A percentile compares a stretch with the other conserved stretches of the same genome.
These are phyloP conservation scores for Epinotia ramella DNA, from an alignment of 2,888 invertebrate species.

Conservation along the genomic window DNA sequence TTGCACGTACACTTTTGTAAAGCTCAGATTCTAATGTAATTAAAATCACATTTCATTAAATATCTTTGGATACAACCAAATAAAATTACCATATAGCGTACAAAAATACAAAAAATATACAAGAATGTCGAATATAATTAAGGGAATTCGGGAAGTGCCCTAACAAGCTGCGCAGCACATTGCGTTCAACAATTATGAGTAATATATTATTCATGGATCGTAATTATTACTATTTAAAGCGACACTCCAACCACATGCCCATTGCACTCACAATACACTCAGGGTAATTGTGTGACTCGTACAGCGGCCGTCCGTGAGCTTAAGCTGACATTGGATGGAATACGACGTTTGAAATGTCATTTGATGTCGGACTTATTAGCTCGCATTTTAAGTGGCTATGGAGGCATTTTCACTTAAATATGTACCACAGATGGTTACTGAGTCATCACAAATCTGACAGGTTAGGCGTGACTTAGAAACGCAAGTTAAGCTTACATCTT, in stretches of 20 bases:
- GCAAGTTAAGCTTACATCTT: no score
- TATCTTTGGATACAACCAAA: conserved; percentile 84
- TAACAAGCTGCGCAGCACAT: conserved; percentile 49
- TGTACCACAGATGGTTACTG: no score
- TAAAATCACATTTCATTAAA: conserved; percentile 83
- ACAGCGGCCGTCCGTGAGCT: neutral
- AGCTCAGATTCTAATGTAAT: conserved; percentile 78
- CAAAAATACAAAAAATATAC: conserved; percentile 83
- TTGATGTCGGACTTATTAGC: no score
- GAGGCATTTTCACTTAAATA: no score
- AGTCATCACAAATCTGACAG: no score
- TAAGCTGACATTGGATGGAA: neutral
- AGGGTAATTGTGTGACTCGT: neutral
- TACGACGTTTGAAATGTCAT: neutral
- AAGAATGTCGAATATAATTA: conserved; percentile 68
- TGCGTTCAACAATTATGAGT: conserved; percentile 39
- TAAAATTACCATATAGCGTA: conserved; percentile 78
- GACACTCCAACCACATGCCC: neutral
- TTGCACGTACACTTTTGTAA: conserved; percentile 80
- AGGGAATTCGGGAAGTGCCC: conserved; percentile 55
- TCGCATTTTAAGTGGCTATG: no score
- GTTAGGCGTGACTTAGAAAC: no score
- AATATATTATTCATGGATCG: conserved; percentile 41
- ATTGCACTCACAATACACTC: neutral
- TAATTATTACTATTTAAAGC: conserved; percentile 2